phyloP scores from a whole-genome alignment of 2,113 vertebrate species.

The Octodon degus region DNA sequence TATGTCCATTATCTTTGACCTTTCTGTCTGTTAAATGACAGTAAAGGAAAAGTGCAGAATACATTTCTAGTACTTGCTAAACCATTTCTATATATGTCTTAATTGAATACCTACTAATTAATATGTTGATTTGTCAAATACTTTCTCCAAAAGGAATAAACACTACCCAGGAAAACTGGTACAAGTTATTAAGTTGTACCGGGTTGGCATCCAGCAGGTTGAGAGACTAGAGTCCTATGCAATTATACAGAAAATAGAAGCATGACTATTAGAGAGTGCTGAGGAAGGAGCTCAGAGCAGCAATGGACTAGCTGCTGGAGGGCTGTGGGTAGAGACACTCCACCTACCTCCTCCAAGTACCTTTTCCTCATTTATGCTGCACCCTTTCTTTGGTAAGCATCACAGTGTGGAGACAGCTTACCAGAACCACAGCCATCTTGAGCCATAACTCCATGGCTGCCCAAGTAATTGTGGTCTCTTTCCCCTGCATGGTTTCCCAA shows the following conservation, averaged over 20 bases:
- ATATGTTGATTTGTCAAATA: slow-evolving; percentile 17
- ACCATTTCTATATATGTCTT: background rate
- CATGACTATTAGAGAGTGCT: background rate
- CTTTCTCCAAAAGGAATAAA: slow-evolving; percentile 38
- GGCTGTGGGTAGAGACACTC: background rate
- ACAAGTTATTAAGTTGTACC: background rate
- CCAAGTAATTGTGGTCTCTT: background rate
- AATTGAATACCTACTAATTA: background rate
- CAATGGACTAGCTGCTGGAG: too few species aligned
- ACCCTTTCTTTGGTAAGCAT: background rate
- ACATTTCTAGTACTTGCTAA: background rate
- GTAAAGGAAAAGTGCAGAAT: background rate
- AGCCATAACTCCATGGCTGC: background rate
- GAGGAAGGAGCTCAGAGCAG: background rate
- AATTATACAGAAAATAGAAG: background rate
- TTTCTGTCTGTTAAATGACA: background rate
- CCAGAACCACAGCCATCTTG: background rate
- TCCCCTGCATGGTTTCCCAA: background rate
- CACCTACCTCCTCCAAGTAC: background rate
- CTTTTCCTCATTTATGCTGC: background rate
- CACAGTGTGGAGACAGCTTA: background rate
- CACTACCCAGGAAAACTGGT: background rate
- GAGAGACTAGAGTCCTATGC: background rate
- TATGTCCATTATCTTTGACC: background rate
- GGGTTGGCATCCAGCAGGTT: background rate